phyloP scores from a whole-genome alignment of 2,113 vertebrate genomes.

The Pyxicephalus adspersus region DNA sequence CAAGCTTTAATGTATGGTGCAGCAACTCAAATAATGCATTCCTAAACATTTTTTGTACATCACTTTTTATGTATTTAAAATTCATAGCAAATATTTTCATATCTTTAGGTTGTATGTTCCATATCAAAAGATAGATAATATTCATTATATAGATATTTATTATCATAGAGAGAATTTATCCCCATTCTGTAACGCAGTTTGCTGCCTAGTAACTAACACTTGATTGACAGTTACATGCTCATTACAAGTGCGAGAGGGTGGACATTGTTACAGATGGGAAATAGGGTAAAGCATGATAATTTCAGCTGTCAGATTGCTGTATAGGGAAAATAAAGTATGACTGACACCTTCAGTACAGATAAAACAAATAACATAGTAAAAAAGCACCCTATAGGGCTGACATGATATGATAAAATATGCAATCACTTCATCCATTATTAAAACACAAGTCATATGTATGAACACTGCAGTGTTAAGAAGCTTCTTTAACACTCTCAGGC shows the following conservation, averaged over 20 bases:
- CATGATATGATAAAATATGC: too few relatives aligned
- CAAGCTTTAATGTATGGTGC: background rate
- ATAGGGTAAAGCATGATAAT: background rate
- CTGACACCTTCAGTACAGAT: background rate
- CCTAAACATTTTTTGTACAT: background rate
- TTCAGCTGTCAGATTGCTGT: background rate
- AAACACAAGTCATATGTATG: background rate
- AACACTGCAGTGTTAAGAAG: background rate
- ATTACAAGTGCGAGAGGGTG: constrained; percentile 1
- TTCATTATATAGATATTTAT: too few relatives aligned
- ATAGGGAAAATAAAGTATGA: background rate
- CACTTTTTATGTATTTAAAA: background rate
- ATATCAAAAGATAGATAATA: background rate
- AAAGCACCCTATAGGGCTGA: background rate
- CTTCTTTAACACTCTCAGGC: too few relatives aligned
- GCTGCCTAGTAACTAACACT: constrained; percentile 47
- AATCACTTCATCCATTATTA: too few relatives aligned
- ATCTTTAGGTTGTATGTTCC: too few relatives aligned
- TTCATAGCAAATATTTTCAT: background rate
- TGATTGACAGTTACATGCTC: constrained; percentile 10
- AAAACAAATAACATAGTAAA: background rate
- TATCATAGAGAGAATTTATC: background rate
- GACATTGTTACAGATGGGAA: background rate
- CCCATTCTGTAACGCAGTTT: background rate
- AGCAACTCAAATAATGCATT: background rate